Evolutionary conservation across 2,888 invertebrate species (phyloP).

Genomic region (Petrophora chlorosata): DNA sequence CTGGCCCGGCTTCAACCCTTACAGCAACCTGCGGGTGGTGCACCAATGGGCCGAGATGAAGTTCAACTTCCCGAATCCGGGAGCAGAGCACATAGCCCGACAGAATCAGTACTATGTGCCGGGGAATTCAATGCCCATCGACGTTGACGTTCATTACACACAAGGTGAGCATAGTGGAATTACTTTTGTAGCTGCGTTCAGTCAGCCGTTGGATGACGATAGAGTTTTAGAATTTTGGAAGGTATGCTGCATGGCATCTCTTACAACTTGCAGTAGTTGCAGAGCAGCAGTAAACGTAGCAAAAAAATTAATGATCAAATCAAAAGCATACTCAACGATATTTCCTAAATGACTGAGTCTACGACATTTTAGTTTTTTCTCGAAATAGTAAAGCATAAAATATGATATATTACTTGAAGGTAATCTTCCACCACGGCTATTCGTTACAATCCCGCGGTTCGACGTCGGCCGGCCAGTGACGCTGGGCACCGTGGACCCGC

Average conservation of each 20-base stretch:
- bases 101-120: constrained; percentile 76
- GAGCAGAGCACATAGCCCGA: constrained; percentile 61
- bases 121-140: constrained; percentile 86
- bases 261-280: too few species aligned
- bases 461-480: constrained; percentile 88
- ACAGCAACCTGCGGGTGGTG: constrained; percentile 71
- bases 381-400: too few species aligned
- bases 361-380: too few species aligned
- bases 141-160: constrained; percentile 86
- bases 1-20: constrained; percentile 67
- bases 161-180: constrained; percentile 56
- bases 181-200: neutral
- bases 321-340: too few species aligned
- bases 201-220: too few species aligned
- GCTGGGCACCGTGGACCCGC: constrained; percentile 86
- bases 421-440: constrained; percentile 74
- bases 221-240: too few species aligned
- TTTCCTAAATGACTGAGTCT: too few species aligned
- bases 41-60: constrained; percentile 87
- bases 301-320: too few species aligned
- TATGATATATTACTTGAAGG: constrained; percentile 45
- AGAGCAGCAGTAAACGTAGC: too few species aligned
- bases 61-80: constrained; percentile 83
- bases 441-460: constrained; percentile 89
- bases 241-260: too few species aligned